Conservation (phyloP, 2,797 vertebrate species). For the Poeciliopsis gracilis region DNA sequence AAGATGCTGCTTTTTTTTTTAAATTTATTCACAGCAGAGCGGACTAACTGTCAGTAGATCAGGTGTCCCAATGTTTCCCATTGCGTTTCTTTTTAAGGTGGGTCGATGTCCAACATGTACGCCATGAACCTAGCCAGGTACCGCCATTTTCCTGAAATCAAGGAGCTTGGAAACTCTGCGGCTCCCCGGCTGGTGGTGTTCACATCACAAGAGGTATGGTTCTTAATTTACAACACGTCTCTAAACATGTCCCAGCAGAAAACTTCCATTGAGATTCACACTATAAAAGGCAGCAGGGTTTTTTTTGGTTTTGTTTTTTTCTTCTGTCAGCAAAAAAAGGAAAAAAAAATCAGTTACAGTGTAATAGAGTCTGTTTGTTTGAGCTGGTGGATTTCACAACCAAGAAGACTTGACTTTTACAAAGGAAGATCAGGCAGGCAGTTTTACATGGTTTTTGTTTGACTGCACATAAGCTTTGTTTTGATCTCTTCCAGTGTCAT, state of each 20-base stretch:
- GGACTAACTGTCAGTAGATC: background rate
- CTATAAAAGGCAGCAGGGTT: background rate
- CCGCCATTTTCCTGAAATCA: slow-evolving; percentile 83
- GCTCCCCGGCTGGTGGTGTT: slow-evolving; percentile 84
- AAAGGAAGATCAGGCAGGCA: background rate
- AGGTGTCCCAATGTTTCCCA: slow-evolving; percentile 44
- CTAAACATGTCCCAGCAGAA: background rate
- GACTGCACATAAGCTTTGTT: background rate
- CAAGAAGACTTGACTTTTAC: background rate
- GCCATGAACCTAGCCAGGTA: slow-evolving; percentile 88
- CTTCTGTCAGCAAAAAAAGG: background rate
- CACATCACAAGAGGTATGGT: slow-evolving; percentile 85
- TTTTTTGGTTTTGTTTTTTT: too few relatives aligned
- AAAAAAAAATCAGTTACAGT: background rate
- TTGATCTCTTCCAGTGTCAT: slow-evolving; percentile 77
- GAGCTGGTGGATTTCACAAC: background rate
- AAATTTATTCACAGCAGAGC: background rate
- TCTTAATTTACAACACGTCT: background rate
- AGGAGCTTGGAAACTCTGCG: slow-evolving; percentile 83
- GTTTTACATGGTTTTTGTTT: background rate
- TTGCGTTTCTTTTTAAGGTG: slow-evolving; percentile 76
- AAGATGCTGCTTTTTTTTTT: background rate
- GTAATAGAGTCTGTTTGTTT: background rate
- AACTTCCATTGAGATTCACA: background rate
- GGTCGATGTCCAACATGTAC: slow-evolving; percentile 91